Conservation (phyloP, 2,888 invertebrate species). For the Hermaeophaga mercurialis region DNA sequence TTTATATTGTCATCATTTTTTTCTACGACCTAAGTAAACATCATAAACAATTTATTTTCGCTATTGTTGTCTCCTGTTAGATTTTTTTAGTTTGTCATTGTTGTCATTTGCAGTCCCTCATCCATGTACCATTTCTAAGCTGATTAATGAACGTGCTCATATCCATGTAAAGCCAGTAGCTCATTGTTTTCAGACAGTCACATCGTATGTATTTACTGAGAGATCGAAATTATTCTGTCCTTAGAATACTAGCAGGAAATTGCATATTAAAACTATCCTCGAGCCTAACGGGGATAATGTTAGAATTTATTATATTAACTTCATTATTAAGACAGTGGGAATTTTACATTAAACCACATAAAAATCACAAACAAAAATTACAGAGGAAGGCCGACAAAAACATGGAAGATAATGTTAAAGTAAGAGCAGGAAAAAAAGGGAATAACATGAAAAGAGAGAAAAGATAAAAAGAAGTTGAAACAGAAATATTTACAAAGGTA, state of each 20-base stretch:
- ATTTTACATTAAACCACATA: too few species aligned
- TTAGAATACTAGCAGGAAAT: conserved; percentile 38
- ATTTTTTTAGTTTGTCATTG: conserved; percentile 1
- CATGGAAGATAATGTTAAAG: too few species aligned
- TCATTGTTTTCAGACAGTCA: conserved; percentile 31
- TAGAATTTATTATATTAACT: too few species aligned
- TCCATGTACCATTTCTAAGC: conserved; percentile 19
- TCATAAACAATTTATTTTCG: conserved; percentile 5
- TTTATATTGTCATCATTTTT: background rate
- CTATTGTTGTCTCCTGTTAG: conserved; percentile 5
- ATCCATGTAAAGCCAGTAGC: conserved; percentile 15
- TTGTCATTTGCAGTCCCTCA: conserved; percentile 13
- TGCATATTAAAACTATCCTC: conserved; percentile 40
- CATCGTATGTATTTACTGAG: conserved; percentile 32
- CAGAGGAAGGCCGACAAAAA: too few species aligned
- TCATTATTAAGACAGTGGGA: too few species aligned
- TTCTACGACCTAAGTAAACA: conserved; percentile 4
- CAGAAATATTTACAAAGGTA: too few species aligned
- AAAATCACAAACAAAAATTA: too few species aligned
- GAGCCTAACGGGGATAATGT: conserved; percentile 14
- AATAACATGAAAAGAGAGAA: too few species aligned
- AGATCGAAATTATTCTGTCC: conserved; percentile 38
- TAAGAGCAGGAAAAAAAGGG: too few species aligned
- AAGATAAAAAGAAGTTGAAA: too few species aligned
- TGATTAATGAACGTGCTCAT: conserved; percentile 18